Evolutionary conservation across 2,113 vertebrate genomes (phyloP).

Genomic region (Plectropomus leopardus): DNA sequence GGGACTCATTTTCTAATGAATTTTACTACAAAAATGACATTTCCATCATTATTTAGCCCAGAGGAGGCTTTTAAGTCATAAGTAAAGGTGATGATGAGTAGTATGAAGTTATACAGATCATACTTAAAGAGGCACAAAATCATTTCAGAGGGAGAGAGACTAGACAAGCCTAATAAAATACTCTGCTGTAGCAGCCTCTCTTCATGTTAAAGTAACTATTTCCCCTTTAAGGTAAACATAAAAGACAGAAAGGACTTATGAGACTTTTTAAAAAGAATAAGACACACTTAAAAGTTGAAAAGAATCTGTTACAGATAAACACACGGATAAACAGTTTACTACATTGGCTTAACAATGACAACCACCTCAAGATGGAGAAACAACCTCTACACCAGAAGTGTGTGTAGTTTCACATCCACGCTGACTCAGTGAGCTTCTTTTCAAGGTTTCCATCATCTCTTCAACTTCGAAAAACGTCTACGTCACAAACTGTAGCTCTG

Average conservation of each 20-base stretch:
- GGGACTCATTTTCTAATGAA: not conserved
- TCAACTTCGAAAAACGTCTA: not conserved
- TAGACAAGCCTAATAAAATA: slow-evolving; percentile 43
- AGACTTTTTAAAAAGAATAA: slow-evolving; percentile 52
- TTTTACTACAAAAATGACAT: not conserved
- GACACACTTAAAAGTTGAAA: slow-evolving; percentile 43
- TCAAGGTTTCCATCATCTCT: not conserved
- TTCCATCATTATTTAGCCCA: not conserved
- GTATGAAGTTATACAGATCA: slow-evolving; percentile 39
- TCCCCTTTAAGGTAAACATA: slow-evolving; percentile 25
- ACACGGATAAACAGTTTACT: slow-evolving; percentile 39
- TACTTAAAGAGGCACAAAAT: slow-evolving; percentile 59
- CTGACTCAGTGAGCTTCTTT: not conserved
- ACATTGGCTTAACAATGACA: slow-evolving; percentile 40
- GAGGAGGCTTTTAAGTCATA: not conserved
- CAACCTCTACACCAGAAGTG: not conserved
- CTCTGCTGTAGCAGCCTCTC: slow-evolving; percentile 16
- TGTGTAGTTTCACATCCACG: not conserved
- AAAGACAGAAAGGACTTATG: slow-evolving; percentile 38
- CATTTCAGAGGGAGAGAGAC: slow-evolving; percentile 28
- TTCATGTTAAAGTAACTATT: not conserved
- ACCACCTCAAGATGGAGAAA: slow-evolving; percentile 19
- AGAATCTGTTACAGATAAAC: slow-evolving; percentile 44
- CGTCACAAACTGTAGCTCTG: not conserved
- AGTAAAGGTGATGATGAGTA: not conserved